phyloP scores from a whole-genome alignment of 2,113 vertebrate species.

The Rhynchopsitta pachyrhyncha region DNA sequence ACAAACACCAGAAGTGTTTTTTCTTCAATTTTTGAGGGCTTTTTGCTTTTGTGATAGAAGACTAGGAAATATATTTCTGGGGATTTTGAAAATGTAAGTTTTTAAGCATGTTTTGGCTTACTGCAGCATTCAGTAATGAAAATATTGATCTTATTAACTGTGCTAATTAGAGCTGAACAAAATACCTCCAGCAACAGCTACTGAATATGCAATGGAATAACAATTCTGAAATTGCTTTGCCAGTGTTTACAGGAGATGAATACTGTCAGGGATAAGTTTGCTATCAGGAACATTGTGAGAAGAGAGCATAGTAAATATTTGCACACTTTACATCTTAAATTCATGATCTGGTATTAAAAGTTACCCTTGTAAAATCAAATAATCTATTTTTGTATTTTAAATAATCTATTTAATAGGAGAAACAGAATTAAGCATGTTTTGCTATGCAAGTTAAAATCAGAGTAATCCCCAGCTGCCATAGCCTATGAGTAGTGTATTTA shows the following conservation, averaged over 20 bases:
- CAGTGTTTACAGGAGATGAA: slow-evolving; percentile 23
- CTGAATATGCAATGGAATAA: slow-evolving; percentile 45
- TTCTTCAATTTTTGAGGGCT: background rate
- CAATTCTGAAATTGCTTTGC: slow-evolving; percentile 36
- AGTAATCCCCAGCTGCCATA: background rate
- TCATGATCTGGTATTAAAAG: background rate
- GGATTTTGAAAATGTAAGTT: background rate
- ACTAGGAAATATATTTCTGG: background rate
- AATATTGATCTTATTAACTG: slow-evolving; percentile 66
- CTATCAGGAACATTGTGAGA: background rate
- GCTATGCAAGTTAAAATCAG: background rate
- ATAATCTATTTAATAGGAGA: background rate
- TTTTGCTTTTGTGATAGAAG: background rate
- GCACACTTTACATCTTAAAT: background rate
- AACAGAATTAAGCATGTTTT: slow-evolving; percentile 1
- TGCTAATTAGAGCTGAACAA: slow-evolving; percentile 65
- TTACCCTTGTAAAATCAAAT: background rate
- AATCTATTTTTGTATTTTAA: background rate
- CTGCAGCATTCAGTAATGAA: slow-evolving; percentile 43
- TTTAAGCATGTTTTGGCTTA: slow-evolving; percentile 32
- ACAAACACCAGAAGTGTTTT: background rate
- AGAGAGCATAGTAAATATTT: slow-evolving; percentile 12
- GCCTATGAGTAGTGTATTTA: background rate
- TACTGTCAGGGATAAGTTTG: slow-evolving; percentile 3
- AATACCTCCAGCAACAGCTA: slow-evolving; percentile 55